phyloP scores from a whole-genome alignment of 2,113 vertebrate species.

The Podiceps cristatus region DNA sequence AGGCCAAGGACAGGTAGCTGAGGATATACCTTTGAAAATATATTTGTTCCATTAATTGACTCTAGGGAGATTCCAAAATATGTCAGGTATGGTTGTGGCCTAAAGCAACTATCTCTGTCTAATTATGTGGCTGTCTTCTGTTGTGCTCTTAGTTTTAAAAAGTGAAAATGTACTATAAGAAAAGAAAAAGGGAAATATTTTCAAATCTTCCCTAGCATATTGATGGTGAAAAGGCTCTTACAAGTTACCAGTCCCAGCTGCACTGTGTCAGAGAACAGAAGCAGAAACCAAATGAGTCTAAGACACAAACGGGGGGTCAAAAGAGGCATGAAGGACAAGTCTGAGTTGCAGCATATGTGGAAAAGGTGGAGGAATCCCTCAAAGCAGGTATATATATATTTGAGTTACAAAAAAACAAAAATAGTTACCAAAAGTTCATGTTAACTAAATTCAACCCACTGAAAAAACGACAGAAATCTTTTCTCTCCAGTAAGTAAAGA shows the following conservation, averaged over 20 bases:
- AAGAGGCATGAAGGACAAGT: not conserved
- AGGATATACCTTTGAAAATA: not conserved
- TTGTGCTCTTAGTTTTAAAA: not conserved
- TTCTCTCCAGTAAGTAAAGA: not conserved
- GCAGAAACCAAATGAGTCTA: not conserved
- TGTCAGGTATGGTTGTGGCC: not conserved
- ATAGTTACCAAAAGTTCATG: not conserved
- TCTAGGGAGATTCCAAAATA: not conserved
- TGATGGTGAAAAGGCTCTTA: not conserved
- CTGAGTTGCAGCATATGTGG: not conserved
- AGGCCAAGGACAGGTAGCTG: conserved; percentile 47
- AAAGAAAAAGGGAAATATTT: not conserved
- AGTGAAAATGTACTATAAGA: rapidly evolving
- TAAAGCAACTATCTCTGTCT: not conserved
- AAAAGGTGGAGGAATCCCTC: not conserved
- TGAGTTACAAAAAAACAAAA: not conserved
- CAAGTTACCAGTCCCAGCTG: not conserved
- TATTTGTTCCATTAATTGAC: not conserved
- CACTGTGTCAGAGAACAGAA: not conserved
- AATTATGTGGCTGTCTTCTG: not conserved
- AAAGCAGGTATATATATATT: not conserved
- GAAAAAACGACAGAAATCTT: not conserved
- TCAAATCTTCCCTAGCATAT: not conserved
- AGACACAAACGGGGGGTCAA: not conserved
- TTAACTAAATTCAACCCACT: not conserved